These are phyloP conservation scores for Ceryle rudis DNA, from an alignment of 2,797 vertebrate species.

Conservation along the genomic window DNA sequence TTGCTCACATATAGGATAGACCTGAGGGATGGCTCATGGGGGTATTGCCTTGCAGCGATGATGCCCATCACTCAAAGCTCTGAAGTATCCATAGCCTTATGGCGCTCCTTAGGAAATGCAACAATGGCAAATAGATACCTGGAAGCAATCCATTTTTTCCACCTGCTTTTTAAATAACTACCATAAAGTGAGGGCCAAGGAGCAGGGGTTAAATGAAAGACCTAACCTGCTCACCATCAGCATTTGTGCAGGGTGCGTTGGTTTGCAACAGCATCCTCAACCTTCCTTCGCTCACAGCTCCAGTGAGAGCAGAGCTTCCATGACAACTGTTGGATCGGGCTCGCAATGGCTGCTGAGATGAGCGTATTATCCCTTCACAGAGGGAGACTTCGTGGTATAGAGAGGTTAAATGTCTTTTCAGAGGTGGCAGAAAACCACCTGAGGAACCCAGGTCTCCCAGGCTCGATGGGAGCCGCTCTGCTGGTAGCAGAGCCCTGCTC, in stretches of 20 bases:
- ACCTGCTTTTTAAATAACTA: background rate
- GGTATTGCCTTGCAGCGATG: background rate
- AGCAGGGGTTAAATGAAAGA: background rate
- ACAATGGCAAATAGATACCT: background rate
- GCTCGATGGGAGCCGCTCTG: background rate
- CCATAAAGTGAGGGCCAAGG: background rate
- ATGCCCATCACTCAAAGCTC: background rate
- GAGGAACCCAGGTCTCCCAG: background rate
- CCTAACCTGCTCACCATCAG: fast-evolving
- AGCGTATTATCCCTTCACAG: background rate
- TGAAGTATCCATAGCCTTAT: background rate
- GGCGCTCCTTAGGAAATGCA: background rate
- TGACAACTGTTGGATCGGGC: fast-evolving
- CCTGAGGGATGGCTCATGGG: background rate
- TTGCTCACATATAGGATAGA: background rate
- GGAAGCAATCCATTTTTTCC: background rate
- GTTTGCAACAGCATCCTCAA: background rate
- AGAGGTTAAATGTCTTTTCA: background rate
- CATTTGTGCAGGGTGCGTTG: fast-evolving
- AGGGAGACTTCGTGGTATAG: fast-evolving
- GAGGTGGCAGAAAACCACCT: background rate
- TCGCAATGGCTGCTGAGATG: background rate
- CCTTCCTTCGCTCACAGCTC: fast-evolving
- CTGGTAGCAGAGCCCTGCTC: background rate
- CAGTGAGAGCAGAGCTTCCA: background rate